Conservation (phyloP, 2,797 vertebrate species). For the Pangasius mekongensis region DNA sequence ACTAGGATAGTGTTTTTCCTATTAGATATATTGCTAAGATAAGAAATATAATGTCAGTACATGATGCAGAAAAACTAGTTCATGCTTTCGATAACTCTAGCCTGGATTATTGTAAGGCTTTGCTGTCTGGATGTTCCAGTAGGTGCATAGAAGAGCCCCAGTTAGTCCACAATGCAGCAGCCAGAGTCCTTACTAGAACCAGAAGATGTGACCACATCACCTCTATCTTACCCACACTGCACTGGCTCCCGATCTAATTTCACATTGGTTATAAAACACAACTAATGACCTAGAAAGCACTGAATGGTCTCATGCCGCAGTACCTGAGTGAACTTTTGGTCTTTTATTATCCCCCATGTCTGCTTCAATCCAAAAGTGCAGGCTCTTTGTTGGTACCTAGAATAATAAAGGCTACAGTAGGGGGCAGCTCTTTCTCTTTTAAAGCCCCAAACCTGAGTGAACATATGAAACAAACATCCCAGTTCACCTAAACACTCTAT, state of each 20-base stretch:
- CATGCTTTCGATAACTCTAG: not conserved
- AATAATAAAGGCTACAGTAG: not conserved
- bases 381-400: not conserved
- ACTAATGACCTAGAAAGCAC: not conserved
- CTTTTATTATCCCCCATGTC: not conserved
- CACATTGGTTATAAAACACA: not conserved
- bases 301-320: not conserved
- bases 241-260: not conserved
- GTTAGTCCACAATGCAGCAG: not conserved
- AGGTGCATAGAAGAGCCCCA: not conserved
- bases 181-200: too few species aligned
- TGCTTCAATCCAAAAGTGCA: not conserved
- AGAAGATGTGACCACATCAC: not conserved
- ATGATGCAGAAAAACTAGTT: not conserved
- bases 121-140: not conserved
- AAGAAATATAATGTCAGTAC: not conserved
- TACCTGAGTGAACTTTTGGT: not conserved
- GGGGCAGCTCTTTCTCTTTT: not conserved
- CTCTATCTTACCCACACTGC: not conserved
- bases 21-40: not conserved
- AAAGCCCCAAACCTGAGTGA: not conserved
- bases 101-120: not conserved
- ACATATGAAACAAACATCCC: too few species aligned
- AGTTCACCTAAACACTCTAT: too few species aligned
- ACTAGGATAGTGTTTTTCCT: not conserved